These are phyloP conservation scores for Machaerirhynchus nigripectus DNA, from an alignment of 2,113 vertebrate genomes.

Conservation along the genomic window DNA sequence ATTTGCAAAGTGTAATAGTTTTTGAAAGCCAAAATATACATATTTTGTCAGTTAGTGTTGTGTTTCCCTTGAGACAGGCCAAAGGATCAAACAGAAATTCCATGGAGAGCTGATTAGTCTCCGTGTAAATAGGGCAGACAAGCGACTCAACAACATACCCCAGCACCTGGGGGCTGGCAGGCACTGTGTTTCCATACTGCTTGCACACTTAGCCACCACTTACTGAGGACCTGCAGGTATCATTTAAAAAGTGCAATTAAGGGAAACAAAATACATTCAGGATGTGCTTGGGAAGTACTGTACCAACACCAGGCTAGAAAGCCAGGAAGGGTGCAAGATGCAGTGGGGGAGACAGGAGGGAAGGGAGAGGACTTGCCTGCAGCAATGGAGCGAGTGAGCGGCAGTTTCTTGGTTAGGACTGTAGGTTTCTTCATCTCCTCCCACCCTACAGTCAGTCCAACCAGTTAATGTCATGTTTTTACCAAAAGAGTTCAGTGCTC, in stretches of 20 bases:
- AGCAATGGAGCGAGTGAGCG: neutral
- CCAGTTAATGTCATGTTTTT: neutral
- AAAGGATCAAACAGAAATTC: constrained; percentile 49
- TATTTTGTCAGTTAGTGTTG: constrained; percentile 43
- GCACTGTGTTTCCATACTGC: neutral
- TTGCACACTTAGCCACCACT: neutral
- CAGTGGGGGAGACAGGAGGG: neutral
- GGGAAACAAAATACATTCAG: neutral
- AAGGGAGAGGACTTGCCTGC: neutral
- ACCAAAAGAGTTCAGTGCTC: neutral
- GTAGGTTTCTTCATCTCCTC: neutral
- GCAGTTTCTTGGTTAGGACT: neutral
- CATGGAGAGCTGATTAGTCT: constrained; percentile 21
- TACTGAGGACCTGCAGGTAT: neutral
- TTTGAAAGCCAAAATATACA: constrained; percentile 53
- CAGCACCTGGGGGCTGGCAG: neutral
- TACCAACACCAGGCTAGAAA: neutral
- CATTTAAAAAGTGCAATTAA: neutral
- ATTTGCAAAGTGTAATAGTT: constrained; percentile 51
- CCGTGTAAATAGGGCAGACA: neutral
- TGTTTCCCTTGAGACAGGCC: constrained; percentile 46
- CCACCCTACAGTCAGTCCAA: neutral
- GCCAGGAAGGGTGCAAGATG: neutral
- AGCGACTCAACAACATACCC: neutral
- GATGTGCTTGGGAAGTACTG: neutral